A percentile compares a stretch with the other conserved stretches of the same genome.
Evolutionary conservation across 2,888 invertebrate species (phyloP).

Genomic region (Drosophila neoperkinsi): DNA sequence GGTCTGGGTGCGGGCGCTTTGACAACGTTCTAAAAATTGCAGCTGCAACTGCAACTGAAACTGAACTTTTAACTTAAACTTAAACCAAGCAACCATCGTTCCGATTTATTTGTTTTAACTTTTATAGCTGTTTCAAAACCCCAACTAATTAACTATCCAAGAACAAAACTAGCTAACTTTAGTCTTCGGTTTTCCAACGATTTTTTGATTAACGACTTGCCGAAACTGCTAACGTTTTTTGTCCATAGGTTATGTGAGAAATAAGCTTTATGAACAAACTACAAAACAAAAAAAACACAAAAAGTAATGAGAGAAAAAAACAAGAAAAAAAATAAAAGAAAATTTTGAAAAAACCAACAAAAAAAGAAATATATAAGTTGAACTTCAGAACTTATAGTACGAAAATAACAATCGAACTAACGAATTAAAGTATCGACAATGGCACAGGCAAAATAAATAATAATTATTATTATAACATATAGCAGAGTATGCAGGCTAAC

Average conservation of each 20-base stretch:
- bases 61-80: constrained; percentile 18
- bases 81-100: constrained; percentile 38
- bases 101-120: constrained; percentile 60
- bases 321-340: constrained; percentile 43
- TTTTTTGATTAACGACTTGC: constrained; percentile 77
- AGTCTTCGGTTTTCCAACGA: constrained; percentile 80
- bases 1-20: constrained; percentile 96
- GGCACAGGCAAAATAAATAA: constrained; percentile 42
- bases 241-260: constrained; percentile 79
- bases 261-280: constrained; percentile 67
- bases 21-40: constrained; percentile 92
- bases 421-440: constrained; percentile 57
- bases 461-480: constrained; percentile 8
- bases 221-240: constrained; percentile 54
- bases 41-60: constrained; percentile 82
- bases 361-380: constrained; percentile 21
- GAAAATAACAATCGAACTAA: constrained; percentile 67
- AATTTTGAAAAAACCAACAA: constrained; percentile 31
- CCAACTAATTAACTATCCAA: constrained; percentile 41
- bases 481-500: constrained; percentile 22
- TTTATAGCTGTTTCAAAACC: constrained; percentile 18
- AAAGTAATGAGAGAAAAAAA: constrained; percentile 1
- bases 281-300: constrained; percentile 29
- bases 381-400: constrained; percentile 61
- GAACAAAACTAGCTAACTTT: constrained; percentile 72